phyloP scores from a whole-genome alignment of 2,113 vertebrate genomes.

The Gymnarchus niloticus region DNA sequence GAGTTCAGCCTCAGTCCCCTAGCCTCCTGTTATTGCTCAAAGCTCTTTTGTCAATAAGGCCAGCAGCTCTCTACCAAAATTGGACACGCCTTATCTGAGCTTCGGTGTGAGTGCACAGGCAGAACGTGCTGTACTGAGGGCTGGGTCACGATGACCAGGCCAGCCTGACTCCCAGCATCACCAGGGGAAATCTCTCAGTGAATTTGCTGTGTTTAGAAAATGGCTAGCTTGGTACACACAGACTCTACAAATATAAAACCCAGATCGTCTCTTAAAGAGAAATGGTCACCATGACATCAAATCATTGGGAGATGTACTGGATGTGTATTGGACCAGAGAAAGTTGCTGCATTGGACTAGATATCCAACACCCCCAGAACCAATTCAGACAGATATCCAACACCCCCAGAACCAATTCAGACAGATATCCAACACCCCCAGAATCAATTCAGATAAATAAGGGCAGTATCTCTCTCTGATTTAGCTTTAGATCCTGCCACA shows the following conservation, averaged over 20 bases:
- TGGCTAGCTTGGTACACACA: not conserved
- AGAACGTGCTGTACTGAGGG: not conserved
- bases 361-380: too few relatives aligned
- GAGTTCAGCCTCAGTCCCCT: not conserved
- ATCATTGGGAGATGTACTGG: too few relatives aligned
- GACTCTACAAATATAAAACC: not conserved
- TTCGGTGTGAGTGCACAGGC: constrained; percentile 21
- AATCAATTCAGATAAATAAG: not conserved
- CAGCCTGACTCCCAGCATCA: not conserved
- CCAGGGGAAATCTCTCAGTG: not conserved
- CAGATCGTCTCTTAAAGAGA: not conserved
- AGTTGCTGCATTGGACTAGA: not conserved
- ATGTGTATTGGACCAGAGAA: not conserved
- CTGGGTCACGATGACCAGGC: not conserved
- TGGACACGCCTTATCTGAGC: not conserved
- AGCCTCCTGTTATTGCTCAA: constrained; percentile 24
- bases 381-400: too few relatives aligned
- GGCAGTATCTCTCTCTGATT: too few relatives aligned
- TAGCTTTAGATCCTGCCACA: not conserved
- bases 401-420: too few relatives aligned
- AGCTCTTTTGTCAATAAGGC: constrained; percentile 31
- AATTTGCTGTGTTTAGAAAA: not conserved
- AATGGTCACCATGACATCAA: not conserved
- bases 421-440: not conserved
- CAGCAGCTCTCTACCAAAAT: constrained; percentile 22